Base-by-base conservation (phyloP, 2,888 invertebrate genomes). In the Nineta flava region DNA sequence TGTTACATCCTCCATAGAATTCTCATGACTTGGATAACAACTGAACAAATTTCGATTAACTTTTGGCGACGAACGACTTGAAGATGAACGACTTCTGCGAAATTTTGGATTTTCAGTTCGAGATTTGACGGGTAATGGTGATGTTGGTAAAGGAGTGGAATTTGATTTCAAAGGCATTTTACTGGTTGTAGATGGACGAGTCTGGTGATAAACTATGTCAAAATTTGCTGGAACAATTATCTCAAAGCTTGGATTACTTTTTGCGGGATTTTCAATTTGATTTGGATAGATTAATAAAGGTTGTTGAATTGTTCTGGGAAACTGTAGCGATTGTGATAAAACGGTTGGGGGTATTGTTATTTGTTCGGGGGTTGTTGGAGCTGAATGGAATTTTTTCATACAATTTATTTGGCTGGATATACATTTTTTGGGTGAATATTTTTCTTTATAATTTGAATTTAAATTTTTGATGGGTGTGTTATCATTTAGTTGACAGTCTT, bases 341-440 rank as follows among this genome's bases (percentile, higher is more conserved):
- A 17, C 17, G 9, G 16, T 17, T 17, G 16, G 12, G 5, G n/a
- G n/a, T 6, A n/a, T 17, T 9, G 21, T n/a, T 10, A 21, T 16
- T 16, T 34, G 32, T 34, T 45, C 38, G 1, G 49, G 49, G 2
- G 49, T 49, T 16, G 34, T 34, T 4, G 49, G 49, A n/a, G 44
- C 42, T 12, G 49, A 49, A 17, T 34, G 31, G 12, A 41, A 41
- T 35, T 15, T 53, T 34, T 52, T 41, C 44, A 31, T 47, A 16
- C 32, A 41, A 53, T 43, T 54, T 47, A 35, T 46, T 51, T 13
- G 48, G 19, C 45, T 50, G 2, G 46, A 31, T 40, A 48, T 31
- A 15, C 19, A 54, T 64, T 65, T 49, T 68, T 72, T 60, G 69
- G 68, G 54, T 68, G 71, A 57, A 71, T 71, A 21, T 60, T 61